Base-by-base conservation (phyloP, 2,888 invertebrate genomes). In the Tethea ocularis region DNA sequence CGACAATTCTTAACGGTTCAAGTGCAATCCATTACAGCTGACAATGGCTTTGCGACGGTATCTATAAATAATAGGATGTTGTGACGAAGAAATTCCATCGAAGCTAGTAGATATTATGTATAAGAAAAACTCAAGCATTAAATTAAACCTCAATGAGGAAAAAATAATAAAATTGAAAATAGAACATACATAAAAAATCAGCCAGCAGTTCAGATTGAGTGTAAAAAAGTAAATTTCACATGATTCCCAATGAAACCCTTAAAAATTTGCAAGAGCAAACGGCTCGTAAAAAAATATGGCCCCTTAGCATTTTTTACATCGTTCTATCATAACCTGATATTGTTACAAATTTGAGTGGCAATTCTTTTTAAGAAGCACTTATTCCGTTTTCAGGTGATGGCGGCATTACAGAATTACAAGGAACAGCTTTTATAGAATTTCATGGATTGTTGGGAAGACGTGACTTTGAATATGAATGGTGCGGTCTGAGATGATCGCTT, bases 381-480 rank as follows among this genome's bases (percentile, higher is more conserved):
- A 61, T 41, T 46, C 46, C 46, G 17, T 38, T 38, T 53, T 63
- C 58, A 58, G 54, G 52, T 55, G 55, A 57, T 55, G 52, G 56
- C 23, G 61, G 56, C 41, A 46, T 46, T 46, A 46, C 58, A 61
- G 64, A 64, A 63, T 67, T 67, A 67, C 61, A 67, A 36, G 53
- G 64, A 66, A 61, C 62, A 64, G 67, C 66, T 65, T 65, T 70
- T 65, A 66, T 63, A 64, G 69, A 66, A 67, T 73, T 70, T 64
- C 68, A 66, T 64, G 68, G 69, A 72, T 71, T 69, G 69, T 62
- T 57, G 57, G 51, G 46, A 23, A 24, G 61, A 60, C 72, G 69
- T 71, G 71, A 61, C 66, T 56, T 46, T 52, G 72, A 72, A 69
- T 72, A 67, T 61, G 64, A 69, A 69, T 65, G 57, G 53, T 10